Conservation (phyloP, 2,113 vertebrate species). For the Passerina amoena region DNA sequence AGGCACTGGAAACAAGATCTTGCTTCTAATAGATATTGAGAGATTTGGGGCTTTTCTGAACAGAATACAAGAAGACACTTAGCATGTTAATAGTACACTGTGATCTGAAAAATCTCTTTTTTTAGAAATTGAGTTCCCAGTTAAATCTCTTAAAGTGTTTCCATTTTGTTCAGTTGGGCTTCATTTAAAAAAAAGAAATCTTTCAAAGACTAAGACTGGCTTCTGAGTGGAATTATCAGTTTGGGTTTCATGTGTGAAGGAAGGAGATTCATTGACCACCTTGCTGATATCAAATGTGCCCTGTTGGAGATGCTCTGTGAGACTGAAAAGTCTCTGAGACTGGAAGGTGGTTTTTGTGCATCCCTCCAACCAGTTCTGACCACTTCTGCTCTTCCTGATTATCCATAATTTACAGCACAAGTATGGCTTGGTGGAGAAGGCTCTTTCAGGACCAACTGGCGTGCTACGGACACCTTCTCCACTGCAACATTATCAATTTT, state of each 20-base stretch:
- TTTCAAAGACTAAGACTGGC: neutral
- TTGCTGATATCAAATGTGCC: neutral
- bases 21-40: neutral
- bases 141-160: neutral
- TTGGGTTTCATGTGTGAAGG: neutral
- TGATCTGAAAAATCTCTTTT: neutral
- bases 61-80: neutral
- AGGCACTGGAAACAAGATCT: neutral
- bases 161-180: neutral
- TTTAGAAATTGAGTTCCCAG: neutral
- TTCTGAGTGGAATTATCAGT: neutral
- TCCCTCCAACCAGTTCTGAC: neutral
- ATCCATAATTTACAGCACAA: neutral
- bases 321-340: neutral
- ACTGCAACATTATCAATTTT: neutral
- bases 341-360: neutral
- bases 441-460: neutral
- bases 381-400: neutral
- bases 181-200: neutral
- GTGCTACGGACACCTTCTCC: neutral
- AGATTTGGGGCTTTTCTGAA: neutral
- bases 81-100: fast-evolving
- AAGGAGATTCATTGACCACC: neutral
- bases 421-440: neutral
- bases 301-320: neutral